Conservation (phyloP, 1,140 invertebrate genomes). For the Halesus radiatus region DNA sequence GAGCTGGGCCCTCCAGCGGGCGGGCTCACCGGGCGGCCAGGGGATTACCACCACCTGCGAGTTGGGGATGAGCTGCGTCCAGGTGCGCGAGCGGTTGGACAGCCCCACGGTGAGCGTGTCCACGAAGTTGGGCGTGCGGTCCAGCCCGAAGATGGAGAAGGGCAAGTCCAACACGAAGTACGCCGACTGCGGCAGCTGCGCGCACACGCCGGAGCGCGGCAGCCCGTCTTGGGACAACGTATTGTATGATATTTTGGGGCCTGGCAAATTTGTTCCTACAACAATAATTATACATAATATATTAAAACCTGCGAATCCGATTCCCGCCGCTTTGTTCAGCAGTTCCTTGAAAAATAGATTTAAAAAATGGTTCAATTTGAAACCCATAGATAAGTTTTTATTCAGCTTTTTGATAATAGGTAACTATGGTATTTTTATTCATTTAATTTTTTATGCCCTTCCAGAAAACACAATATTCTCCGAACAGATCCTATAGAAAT, state of each 20-base stretch:
- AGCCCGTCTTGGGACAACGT: slow-evolving; percentile 88
- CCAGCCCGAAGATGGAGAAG: slow-evolving; percentile 95
- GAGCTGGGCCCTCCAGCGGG: slow-evolving; percentile 91
- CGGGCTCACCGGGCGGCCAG: slow-evolving; percentile 82
- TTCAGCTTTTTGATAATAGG: too few relatives aligned
- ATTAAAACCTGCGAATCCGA: too few relatives aligned
- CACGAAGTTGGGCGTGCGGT: slow-evolving; percentile 97
- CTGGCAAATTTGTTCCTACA: slow-evolving; percentile 88
- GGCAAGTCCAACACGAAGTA: slow-evolving; percentile 94
- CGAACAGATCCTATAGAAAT: too few relatives aligned
- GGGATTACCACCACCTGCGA: slow-evolving; percentile 98
- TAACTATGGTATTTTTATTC: too few relatives aligned
- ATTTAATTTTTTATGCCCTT: too few relatives aligned
- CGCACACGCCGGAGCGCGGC: slow-evolving; percentile 79
- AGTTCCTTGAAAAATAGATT: too few relatives aligned
- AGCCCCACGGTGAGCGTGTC: slow-evolving; percentile 90
- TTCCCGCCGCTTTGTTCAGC: too few relatives aligned
- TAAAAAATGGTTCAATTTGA: too few relatives aligned
- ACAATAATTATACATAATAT: slow-evolving; percentile 49
- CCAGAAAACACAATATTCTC: too few relatives aligned
- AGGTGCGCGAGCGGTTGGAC: slow-evolving; percentile 78
- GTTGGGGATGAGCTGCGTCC: slow-evolving; percentile 96
- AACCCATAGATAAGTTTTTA: too few relatives aligned
- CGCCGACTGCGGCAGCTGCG: slow-evolving; percentile 93
- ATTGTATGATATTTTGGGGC: slow-evolving; percentile 88